Percentiles rank a stretch among this genome's conserved stretches.
Conservation (phyloP, 37 sponge, comb jelly and placozoan genomes). For the Cliona cf. orientalis region DNA sequence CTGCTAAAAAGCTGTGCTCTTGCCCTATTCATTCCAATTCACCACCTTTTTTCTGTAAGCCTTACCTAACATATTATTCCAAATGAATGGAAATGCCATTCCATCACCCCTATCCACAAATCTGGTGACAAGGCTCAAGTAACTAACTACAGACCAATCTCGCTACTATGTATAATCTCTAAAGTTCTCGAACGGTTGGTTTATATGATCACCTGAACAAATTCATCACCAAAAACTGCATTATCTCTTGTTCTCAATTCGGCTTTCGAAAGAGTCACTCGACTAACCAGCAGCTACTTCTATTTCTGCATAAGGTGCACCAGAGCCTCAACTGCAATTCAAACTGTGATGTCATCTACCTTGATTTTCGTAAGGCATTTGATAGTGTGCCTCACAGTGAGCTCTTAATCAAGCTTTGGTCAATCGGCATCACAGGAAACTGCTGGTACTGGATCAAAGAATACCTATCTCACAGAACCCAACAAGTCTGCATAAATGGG, state of each 20-base stretch:
- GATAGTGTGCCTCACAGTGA: slow-evolving; percentile 30
- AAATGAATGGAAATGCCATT: slow-evolving; percentile 28
- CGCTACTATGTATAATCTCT: slow-evolving; percentile 12
- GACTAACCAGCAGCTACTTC: slow-evolving; percentile 2
- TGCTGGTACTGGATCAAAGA: slow-evolving; percentile 24
- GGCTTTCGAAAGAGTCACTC: slow-evolving; percentile 14
- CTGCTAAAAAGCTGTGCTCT: slow-evolving; percentile 14
- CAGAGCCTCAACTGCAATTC: background rate
- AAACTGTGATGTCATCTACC: background rate
- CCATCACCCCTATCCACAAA: slow-evolving; percentile 39
- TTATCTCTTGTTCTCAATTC: slow-evolving; percentile 11
- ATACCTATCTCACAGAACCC: slow-evolving; percentile 12
- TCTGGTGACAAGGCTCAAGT: slow-evolving; percentile 1
- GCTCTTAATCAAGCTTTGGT: slow-evolving; percentile 20
- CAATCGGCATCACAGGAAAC: slow-evolving; percentile 15
- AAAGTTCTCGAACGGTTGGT: slow-evolving; percentile 37
- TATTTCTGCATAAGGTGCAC: background rate
- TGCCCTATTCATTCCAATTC: background rate
- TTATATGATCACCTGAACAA: background rate
- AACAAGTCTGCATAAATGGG: slow-evolving; percentile 1
- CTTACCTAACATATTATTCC: background rate
- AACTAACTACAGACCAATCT: slow-evolving; percentile 41
- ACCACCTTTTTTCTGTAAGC: slow-evolving; percentile 16
- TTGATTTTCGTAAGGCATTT: slow-evolving; percentile 41
- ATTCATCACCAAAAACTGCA: background rate